These are phyloP conservation scores for Pseudopleuronectes americanus DNA, from an alignment of 2,797 vertebrate species.

Conservation along the genomic window DNA sequence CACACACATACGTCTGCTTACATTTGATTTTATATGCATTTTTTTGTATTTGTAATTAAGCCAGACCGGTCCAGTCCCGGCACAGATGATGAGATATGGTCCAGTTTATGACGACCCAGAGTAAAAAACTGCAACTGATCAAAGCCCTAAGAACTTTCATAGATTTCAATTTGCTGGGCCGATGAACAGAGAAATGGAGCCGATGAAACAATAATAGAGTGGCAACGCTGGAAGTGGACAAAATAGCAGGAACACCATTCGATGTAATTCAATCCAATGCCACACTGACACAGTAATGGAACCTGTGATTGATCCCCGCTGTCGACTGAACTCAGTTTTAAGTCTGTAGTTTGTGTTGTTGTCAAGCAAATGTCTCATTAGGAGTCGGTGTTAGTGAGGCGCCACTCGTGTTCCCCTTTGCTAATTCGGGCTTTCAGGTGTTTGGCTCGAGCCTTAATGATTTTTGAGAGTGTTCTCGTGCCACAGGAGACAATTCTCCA, in stretches of 20 bases:
- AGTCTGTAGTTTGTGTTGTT: neutral
- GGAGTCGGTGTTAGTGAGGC: neutral
- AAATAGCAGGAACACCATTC: slow-evolving; percentile 25
- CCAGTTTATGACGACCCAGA: slow-evolving; percentile 30
- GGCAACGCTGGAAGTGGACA: slow-evolving; percentile 29
- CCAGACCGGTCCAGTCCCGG: neutral
- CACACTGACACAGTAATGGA: neutral
- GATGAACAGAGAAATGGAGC: slow-evolving; percentile 48
- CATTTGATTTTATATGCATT: neutral
- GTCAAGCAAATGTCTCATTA: slow-evolving; percentile 5
- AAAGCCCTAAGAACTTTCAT: slow-evolving; percentile 61
- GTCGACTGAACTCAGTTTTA: slow-evolving; percentile 1
- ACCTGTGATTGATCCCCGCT: slow-evolving; percentile 11
- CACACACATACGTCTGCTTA: neutral
- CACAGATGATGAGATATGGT: slow-evolving; percentile 47
- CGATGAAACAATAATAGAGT: slow-evolving; percentile 34
- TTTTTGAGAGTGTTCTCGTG: neutral
- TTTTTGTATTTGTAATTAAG: neutral
- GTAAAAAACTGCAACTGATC: slow-evolving; percentile 47
- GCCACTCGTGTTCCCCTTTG: neutral
- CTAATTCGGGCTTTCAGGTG: slow-evolving; percentile 2
- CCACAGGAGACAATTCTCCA: neutral
- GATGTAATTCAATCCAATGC: slow-evolving; percentile 16
- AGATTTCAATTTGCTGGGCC: slow-evolving; percentile 63
- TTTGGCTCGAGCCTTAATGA: slow-evolving; percentile 2